A percentile compares a stretch with the other conserved stretches of the same genome.
These are phyloP conservation scores for Porites evermanni DNA, from an alignment of 92 coral and sea anemone genomes.

Conservation along the genomic window DNA sequence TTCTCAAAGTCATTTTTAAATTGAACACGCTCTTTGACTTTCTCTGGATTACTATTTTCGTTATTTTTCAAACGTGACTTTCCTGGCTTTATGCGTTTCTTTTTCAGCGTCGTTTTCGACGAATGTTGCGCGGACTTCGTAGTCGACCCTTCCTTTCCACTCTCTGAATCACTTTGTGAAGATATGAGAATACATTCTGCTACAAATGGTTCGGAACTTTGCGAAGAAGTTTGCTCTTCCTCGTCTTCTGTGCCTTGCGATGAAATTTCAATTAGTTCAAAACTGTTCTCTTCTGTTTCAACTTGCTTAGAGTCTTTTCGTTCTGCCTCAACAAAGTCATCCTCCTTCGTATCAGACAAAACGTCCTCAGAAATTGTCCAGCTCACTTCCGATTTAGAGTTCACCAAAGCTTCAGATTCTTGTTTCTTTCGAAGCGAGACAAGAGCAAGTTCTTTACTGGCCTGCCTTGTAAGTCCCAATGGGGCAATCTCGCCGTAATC, in stretches of 20 bases:
- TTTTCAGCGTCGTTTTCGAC: background rate
- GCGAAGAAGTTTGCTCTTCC: conserved; percentile 6
- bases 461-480: conserved; percentile 81
- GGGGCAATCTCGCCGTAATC: conserved; percentile 38
- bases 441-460: conserved; percentile 77
- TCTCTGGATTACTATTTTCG: background rate
- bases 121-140: background rate
- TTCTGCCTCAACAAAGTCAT: background rate
- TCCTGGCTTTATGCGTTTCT: background rate
- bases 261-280: conserved; percentile 59
- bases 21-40: background rate
- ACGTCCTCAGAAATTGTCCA: background rate
- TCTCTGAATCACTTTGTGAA: conserved; percentile 64
- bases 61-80: background rate
- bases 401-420: background rate
- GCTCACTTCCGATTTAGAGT: background rate
- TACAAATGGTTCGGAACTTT: background rate
- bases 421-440: conserved; percentile 40
- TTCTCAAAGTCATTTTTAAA: background rate
- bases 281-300: conserved; percentile 1
- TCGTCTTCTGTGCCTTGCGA: conserved; percentile 48
- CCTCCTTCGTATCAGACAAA: conserved; percentile 3
- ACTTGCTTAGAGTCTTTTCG: background rate
- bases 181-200: conserved; percentile 49
- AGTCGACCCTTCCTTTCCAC: background rate